A percentile compares a stretch with the other conserved stretches of the same genome.
Conservation (phyloP, 1,140 invertebrate genomes). For the Nephila pilipes region DNA sequence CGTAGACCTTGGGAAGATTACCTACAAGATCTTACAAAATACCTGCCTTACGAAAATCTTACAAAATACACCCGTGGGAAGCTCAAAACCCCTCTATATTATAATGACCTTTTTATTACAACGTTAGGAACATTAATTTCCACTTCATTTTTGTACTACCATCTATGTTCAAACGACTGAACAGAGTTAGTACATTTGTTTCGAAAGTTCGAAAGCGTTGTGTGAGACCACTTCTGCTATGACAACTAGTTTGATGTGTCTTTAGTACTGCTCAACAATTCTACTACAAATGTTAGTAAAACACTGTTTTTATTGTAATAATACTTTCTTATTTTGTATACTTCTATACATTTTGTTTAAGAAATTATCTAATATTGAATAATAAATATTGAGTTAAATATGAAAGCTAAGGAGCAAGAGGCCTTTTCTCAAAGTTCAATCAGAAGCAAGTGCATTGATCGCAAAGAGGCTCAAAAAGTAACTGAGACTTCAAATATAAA, state of each 20-base stretch:
- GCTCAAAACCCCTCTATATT: neutral
- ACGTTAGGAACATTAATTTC: neutral
- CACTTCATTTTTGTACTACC: no score
- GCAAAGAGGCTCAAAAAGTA: neutral
- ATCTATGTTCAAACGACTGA: no score
- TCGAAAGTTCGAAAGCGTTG: no score
- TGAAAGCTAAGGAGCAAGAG: neutral
- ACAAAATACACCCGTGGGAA: neutral
- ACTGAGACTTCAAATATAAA: constrained; percentile 14
- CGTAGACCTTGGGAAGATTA: neutral
- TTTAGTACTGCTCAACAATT: no score
- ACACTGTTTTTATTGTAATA: no score
- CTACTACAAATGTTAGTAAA: no score
- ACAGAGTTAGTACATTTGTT: no score
- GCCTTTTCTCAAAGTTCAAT: neutral
- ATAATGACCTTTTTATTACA: neutral
- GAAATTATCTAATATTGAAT: neutral
- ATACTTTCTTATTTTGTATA: no score
- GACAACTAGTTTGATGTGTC: no score
- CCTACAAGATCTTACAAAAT: neutral
- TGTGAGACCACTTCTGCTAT: no score
- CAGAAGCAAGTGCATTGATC: neutral
- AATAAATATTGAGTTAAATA: neutral
- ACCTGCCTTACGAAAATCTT: neutral
- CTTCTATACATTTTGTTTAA: neutral